A percentile compares a stretch with the other conserved stretches of the same genome.
These are phyloP conservation scores for Sminthurinus signatus DNA, from an alignment of 1,140 invertebrate genomes.

Conservation along the genomic window DNA sequence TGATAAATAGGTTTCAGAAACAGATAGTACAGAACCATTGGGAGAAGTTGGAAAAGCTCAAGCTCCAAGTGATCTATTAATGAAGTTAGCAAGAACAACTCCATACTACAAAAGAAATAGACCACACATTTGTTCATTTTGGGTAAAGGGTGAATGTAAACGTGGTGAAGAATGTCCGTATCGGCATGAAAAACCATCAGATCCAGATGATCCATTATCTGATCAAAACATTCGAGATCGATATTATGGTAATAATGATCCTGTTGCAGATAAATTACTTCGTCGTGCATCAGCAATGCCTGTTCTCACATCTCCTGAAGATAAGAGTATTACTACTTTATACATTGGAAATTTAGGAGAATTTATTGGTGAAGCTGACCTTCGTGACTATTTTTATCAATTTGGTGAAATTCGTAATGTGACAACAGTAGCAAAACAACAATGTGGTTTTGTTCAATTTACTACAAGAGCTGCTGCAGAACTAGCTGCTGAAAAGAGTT, in stretches of 20 bases:
- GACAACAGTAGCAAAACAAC: constrained; percentile 83
- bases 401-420: constrained; percentile 96
- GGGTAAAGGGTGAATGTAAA: constrained; percentile 99
- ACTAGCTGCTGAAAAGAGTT: constrained; percentile 88
- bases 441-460: constrained; percentile 97
- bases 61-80: constrained; percentile 68
- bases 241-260: constrained; percentile 96
- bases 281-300: constrained; percentile 89
- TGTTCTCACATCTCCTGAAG: constrained; percentile 88
- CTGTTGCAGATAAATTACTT: constrained; percentile 96
- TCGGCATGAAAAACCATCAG: constrained; percentile 97
- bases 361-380: constrained; percentile 78
- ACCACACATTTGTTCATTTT: constrained; percentile 99
- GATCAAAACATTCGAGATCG: constrained; percentile 99
- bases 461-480: constrained; percentile 84
- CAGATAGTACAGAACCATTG: constrained; percentile 49
- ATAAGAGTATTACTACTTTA: constrained; percentile 90
- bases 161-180: constrained; percentile 99
- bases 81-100: constrained; percentile 90
- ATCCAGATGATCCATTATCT: constrained; percentile 97
- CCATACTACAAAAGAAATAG: constrained; percentile 98
- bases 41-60: constrained; percentile 52
- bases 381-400: constrained; percentile 93
- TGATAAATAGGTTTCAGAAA: not conserved
- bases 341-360: constrained; percentile 93